Percentiles rank a stretch among this genome's conserved stretches.
Conservation (phyloP, 2,797 vertebrate genomes). For the Pangasius sanitwongsei region DNA sequence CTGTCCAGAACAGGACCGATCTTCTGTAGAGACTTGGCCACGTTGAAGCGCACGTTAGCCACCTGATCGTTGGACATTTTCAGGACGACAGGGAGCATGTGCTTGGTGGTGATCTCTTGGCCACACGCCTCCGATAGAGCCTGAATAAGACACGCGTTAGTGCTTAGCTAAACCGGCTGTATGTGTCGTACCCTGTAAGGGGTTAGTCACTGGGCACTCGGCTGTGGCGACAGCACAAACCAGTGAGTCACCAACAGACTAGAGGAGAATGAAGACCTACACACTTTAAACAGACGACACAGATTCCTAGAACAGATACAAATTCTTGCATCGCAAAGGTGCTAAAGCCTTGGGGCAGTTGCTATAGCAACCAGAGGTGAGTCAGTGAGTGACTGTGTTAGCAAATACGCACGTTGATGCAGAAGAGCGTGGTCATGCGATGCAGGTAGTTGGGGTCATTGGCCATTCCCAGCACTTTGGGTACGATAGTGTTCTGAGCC, state of each 20-base stretch:
- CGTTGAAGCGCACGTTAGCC: constrained; percentile 93
- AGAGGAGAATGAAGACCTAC: neutral
- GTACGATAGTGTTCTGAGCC: constrained; percentile 90
- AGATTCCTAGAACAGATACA: neutral
- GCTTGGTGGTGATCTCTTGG: constrained; percentile 89
- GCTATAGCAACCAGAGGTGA: constrained; percentile 26
- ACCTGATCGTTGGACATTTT: constrained; percentile 94
- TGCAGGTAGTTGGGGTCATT: constrained; percentile 92
- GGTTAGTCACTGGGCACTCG: constrained; percentile 20
- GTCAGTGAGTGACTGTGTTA: neutral
- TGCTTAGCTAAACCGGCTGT: neutral
- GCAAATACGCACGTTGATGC: constrained; percentile 84
- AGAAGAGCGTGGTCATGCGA: constrained; percentile 93
- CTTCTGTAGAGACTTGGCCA: constrained; percentile 92
- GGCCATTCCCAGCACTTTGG: constrained; percentile 91
- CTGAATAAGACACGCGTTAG: constrained; percentile 62
- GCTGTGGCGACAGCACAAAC: neutral
- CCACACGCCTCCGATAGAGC: constrained; percentile 87
- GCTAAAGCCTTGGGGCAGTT: constrained; percentile 4
- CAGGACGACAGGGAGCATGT: constrained; percentile 89
- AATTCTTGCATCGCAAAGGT: neutral
- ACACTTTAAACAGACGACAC: constrained; percentile 1
- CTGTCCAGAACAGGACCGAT: constrained; percentile 87
- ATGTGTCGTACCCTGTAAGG: neutral
- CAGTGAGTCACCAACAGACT: constrained; percentile 19